These are phyloP conservation scores for Heliconius sara DNA, from an alignment of 2,888 invertebrate species.

Conservation along the genomic window DNA sequence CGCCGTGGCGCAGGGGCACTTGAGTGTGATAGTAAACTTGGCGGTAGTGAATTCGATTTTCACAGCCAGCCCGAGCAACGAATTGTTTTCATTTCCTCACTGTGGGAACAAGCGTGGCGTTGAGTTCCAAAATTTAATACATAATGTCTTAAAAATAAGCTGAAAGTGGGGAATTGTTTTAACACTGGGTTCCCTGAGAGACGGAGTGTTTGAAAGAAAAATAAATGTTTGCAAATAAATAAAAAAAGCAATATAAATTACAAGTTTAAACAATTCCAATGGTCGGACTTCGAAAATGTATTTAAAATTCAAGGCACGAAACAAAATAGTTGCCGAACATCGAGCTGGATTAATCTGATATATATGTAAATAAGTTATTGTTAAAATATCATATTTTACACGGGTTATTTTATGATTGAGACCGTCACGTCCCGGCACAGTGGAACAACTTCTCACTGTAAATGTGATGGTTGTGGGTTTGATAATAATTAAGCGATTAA, in stretches of 20 bases:
- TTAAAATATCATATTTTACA: constrained; percentile 12
- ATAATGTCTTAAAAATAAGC: background rate
- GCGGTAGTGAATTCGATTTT: no score
- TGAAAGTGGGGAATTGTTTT: background rate
- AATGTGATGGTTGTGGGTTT: background rate
- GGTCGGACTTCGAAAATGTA: background rate
- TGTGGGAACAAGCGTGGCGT: background rate
- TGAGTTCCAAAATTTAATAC: background rate
- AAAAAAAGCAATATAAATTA: background rate
- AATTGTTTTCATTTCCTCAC: background rate
- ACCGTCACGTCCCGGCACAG: background rate
- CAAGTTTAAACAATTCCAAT: background rate
- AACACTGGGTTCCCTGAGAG: background rate
- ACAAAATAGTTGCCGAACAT: background rate
- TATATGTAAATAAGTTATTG: constrained; percentile 13
- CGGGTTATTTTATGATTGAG: background rate
- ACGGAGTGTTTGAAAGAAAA: background rate
- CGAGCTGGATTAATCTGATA: background rate
- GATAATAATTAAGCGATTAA: background rate
- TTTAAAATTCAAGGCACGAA: constrained; percentile 10
- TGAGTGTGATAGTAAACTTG: no score
- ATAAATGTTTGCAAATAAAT: no score
- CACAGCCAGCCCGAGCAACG: no score
- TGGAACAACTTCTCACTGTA: background rate
- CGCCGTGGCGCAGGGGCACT: no score